Percentiles rank a stretch among this genome's conserved stretches.
Conservation (phyloP, 2,888 invertebrate genomes). For the Agriopis leucophaearia region DNA sequence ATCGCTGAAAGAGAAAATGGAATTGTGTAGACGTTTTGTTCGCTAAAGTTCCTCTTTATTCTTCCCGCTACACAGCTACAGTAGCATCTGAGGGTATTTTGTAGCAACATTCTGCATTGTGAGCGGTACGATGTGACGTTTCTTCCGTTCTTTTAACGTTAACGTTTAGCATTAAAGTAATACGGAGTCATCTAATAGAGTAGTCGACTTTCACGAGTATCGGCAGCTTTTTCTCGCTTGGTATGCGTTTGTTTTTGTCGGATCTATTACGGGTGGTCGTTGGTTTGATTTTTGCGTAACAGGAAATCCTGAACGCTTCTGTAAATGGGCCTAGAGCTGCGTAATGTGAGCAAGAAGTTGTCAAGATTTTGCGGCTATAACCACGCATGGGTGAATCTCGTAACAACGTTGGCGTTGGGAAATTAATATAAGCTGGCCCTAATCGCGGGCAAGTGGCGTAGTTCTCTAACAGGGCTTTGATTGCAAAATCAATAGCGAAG, state of each 20-base stretch:
- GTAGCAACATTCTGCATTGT: constrained; percentile 66
- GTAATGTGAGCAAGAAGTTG: constrained; percentile 49
- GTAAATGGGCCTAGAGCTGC: constrained; percentile 49
- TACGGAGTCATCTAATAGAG: constrained; percentile 53
- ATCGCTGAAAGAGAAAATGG: constrained; percentile 84
- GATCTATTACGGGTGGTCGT: constrained; percentile 41
- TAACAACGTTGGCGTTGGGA: constrained; percentile 52
- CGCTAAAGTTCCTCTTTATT: constrained; percentile 71
- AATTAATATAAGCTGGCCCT: constrained; percentile 66
- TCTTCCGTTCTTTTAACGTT: constrained; percentile 54
- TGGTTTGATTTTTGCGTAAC: constrained; percentile 50
- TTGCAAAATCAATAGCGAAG: constrained; percentile 80
- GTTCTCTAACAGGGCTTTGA: constrained; percentile 76
- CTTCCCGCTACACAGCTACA: constrained; percentile 58
- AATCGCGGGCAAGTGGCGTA: constrained; percentile 60
- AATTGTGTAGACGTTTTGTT: constrained; percentile 83
- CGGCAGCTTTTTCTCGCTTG: constrained; percentile 45
- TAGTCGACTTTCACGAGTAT: constrained; percentile 50
- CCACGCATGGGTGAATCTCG: constrained; percentile 40
- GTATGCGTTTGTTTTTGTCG: constrained; percentile 50
- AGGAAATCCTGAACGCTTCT: constrained; percentile 50
- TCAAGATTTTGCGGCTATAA: constrained; percentile 43
- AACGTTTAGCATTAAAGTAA: constrained; percentile 61
- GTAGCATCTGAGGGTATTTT: constrained; percentile 66
- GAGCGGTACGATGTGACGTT: constrained; percentile 63